Evolutionary conservation across 2,797 vertebrate species (phyloP).

Genomic region (Silurus lanzhouensis): DNA sequence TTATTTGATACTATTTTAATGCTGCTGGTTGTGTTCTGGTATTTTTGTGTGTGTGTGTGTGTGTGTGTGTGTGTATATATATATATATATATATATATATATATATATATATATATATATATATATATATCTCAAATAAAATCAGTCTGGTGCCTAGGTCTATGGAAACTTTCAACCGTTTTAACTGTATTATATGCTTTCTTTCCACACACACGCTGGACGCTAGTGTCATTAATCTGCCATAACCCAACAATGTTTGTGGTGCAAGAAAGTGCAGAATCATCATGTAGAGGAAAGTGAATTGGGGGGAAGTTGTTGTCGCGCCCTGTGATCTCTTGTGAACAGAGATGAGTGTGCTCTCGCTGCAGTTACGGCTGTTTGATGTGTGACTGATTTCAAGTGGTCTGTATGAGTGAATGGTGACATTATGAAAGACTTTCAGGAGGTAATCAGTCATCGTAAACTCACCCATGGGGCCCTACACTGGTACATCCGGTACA

Average conservation of each 20-base stretch:
- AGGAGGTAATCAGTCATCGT: constrained; percentile 42
- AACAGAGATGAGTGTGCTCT: constrained; percentile 21
- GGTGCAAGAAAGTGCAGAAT: constrained; percentile 23
- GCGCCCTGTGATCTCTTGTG: constrained; percentile 5
- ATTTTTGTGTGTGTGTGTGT: background rate
- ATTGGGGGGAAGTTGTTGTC: constrained; percentile 6
- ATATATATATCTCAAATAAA: too few relatives aligned
- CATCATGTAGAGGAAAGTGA: constrained; percentile 24
- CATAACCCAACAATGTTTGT: constrained; percentile 2
- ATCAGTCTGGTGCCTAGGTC: too few relatives aligned
- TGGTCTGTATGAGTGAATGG: constrained; percentile 46
- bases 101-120: too few relatives aligned
- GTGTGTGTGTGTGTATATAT: too few relatives aligned
- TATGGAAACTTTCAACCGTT: too few relatives aligned
- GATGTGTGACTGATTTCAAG: constrained; percentile 42
- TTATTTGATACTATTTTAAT: background rate
- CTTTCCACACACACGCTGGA: background rate
- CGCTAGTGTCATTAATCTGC: constrained; percentile 7
- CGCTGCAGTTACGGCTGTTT: constrained; percentile 43
- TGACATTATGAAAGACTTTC: constrained; percentile 19
- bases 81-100: too few relatives aligned
- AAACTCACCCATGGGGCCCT: background rate
- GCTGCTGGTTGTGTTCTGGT: background rate
- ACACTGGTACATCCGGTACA: background rate
- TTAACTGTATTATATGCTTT: background rate